Conservation (phyloP, 2,888 invertebrate species). For the Pristionchus entomophagus region DNA sequence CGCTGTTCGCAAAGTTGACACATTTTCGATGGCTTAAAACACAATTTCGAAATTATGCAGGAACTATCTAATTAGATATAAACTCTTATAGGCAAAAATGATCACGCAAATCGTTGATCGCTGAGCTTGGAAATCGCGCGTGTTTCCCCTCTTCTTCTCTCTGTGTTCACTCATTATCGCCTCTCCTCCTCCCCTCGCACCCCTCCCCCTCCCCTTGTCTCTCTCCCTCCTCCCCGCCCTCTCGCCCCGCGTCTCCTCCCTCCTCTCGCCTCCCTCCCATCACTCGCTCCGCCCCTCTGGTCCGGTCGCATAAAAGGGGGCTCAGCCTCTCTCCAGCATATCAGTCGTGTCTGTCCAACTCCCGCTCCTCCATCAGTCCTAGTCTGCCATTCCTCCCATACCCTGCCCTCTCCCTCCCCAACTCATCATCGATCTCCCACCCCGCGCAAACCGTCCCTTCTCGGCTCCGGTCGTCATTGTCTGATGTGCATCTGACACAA, state of each 20-base stretch:
- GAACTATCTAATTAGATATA: not conserved
- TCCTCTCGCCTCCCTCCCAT: not conserved
- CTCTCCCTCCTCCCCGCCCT: not conserved
- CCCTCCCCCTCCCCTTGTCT: not conserved
- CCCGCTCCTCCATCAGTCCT: conserved; percentile 35
- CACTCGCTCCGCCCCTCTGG: conserved; percentile 33
- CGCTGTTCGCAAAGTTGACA: not conserved
- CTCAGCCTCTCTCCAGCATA: not conserved
- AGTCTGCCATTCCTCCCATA: not conserved
- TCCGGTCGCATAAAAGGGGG: conserved; percentile 37
- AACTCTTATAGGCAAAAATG: not conserved
- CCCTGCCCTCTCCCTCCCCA: not conserved
- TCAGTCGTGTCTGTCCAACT: conserved; percentile 17
- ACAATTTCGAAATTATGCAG: not conserved
- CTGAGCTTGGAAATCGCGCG: not conserved
- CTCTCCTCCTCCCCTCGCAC: conserved; percentile 31
- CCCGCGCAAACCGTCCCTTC: conserved; percentile 21
- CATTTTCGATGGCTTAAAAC: not conserved
- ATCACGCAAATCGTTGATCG: too few species aligned
- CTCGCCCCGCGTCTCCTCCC: not conserved
- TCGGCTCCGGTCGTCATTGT: conserved; percentile 36
- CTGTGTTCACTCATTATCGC: conserved; percentile 15
- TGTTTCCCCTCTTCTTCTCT: not conserved
- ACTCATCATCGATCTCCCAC: conserved; percentile 11
- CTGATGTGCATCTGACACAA: not conserved